Evolutionary conservation across 1,140 invertebrate genomes (phyloP).

Genomic region (Globodera ellingtonae): DNA sequence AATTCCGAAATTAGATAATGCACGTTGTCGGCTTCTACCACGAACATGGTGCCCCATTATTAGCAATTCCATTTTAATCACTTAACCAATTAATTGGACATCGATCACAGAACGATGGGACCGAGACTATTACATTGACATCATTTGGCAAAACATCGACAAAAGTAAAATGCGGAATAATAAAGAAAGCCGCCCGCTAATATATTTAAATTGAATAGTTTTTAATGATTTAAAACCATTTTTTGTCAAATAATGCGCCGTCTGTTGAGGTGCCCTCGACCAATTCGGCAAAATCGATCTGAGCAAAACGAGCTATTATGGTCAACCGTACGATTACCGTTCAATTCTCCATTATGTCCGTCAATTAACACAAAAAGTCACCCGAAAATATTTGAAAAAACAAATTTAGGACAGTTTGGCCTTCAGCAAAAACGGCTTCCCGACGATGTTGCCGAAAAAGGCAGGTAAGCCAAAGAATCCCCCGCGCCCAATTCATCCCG

Average conservation of each 20-base stretch:
- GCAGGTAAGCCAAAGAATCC: constrained; percentile 44
- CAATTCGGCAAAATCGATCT: constrained; percentile 67
- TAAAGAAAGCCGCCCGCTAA: too few relatives aligned
- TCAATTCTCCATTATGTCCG: constrained; percentile 60
- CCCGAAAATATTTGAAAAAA: neutral
- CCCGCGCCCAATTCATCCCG: neutral
- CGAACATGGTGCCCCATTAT: constrained; percentile 51
- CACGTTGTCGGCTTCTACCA: constrained; percentile 64
- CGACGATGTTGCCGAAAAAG: constrained; percentile 64
- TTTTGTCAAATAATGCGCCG: constrained; percentile 10
- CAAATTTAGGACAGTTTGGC: constrained; percentile 52
- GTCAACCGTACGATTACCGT: constrained; percentile 63
- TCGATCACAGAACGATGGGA: constrained; percentile 54
- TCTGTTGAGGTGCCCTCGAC: constrained; percentile 58
- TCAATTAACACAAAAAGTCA: neutral
- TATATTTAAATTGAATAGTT: too few relatives aligned
- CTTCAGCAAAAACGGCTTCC: constrained; percentile 64
- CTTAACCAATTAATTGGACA: neutral
- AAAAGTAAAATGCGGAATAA: constrained; percentile 36
- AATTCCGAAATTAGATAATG: constrained; percentile 46
- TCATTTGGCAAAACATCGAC: constrained; percentile 66
- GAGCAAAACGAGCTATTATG: constrained; percentile 63
- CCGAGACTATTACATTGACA: constrained; percentile 62
- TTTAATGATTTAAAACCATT: neutral
- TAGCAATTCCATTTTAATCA: neutral